These are phyloP conservation scores for Pseudochirops cupreus DNA, from an alignment of 2,797 vertebrate species.

Conservation along the genomic window DNA sequence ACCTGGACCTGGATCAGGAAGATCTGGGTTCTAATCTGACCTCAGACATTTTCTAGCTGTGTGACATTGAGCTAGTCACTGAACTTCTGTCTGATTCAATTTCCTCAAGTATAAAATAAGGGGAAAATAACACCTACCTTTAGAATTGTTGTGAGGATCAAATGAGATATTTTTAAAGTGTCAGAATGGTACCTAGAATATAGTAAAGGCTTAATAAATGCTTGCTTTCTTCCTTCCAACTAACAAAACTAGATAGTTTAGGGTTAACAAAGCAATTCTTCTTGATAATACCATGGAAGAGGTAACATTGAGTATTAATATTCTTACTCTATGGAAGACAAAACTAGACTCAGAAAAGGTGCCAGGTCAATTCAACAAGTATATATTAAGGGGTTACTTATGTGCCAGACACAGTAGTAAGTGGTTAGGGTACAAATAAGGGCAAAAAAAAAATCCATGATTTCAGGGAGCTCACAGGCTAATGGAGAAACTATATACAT, in stretches of 20 bases:
- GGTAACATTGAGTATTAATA: not conserved
- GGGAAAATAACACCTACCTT: not conserved
- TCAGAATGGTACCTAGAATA: not conserved
- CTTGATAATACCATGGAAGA: not conserved
- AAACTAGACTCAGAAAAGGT: not conserved
- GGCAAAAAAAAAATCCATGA: not conserved
- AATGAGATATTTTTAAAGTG: not conserved
- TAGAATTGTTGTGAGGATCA: not conserved
- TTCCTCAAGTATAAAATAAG: not conserved
- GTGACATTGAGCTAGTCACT: not conserved
- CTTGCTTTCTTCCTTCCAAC: not conserved
- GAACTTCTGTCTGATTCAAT: not conserved
- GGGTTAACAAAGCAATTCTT: not conserved
- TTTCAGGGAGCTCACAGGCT: not conserved
- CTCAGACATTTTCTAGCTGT: not conserved
- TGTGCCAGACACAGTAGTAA: not conserved
- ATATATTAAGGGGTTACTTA: not conserved
- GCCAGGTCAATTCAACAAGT: not conserved
- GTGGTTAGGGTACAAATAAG: not conserved
- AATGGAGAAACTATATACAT: not conserved
- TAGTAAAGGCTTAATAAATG: not conserved
- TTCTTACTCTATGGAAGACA: not conserved
- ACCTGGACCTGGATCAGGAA: not conserved
- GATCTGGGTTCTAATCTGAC: not conserved
- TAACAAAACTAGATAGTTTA: not conserved